phyloP scores from a whole-genome alignment of 92 coral and sea anemone species.

The Phenganax marumi region DNA sequence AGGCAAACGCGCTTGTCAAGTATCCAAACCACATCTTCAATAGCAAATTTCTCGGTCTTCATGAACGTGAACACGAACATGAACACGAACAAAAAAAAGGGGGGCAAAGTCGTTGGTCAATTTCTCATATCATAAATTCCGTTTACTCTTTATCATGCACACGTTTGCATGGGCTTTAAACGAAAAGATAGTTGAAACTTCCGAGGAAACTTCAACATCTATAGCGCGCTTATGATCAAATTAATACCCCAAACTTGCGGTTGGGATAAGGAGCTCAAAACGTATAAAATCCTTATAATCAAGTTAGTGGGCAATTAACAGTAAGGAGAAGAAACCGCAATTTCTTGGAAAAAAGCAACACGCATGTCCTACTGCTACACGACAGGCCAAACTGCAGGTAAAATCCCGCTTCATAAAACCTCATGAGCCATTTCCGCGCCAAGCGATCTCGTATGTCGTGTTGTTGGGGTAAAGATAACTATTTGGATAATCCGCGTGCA shows the following conservation, averaged over 20 bases:
- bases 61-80: no score
- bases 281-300: background rate
- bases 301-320: background rate
- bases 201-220: no score
- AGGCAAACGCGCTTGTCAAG: no score
- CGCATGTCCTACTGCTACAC: background rate
- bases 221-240: background rate
- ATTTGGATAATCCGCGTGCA: background rate
- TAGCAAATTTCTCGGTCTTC: no score
- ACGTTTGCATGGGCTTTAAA: no score
- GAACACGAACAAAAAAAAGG: no score
- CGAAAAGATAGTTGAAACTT: no score
- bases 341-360: background rate
- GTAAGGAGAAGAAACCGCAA: background rate
- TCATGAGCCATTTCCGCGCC: constrained; percentile 19
- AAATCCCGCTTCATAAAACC: background rate
- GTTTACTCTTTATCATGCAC: no score
- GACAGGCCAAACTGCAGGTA: background rate
- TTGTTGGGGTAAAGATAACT: constrained; percentile 2
- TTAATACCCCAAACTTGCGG: background rate
- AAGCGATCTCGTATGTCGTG: background rate
- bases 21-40: no score
- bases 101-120: no score
- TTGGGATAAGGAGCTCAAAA: background rate
- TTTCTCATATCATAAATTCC: no score